Evolutionary conservation across 2,113 vertebrate genomes (phyloP).

Genomic region (Eptesicus fuscus): DNA sequence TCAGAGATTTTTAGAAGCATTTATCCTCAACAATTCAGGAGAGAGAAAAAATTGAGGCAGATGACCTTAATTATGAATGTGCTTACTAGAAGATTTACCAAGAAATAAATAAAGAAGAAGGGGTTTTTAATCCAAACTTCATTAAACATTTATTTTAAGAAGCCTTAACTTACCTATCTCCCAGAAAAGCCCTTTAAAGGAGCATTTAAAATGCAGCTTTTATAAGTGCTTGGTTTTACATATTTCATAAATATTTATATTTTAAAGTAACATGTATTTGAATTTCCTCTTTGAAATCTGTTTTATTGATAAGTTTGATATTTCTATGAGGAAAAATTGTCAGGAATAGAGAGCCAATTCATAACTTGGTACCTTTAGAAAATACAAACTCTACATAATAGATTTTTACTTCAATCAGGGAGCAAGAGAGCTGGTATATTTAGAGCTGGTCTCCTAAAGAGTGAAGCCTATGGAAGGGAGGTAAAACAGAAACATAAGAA

Average conservation of each 20-base stretch:
- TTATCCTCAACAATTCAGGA: conserved; percentile 66
- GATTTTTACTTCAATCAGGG: conserved; percentile 8
- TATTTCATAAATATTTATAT: conserved; percentile 45
- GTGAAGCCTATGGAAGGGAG: neutral
- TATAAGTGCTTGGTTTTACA: conserved; percentile 17
- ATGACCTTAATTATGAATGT: conserved; percentile 60
- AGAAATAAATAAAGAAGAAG: conserved; percentile 31
- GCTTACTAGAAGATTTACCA: conserved; percentile 30
- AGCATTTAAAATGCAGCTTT: conserved; percentile 20
- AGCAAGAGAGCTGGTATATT: neutral
- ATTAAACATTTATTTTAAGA: conserved; percentile 58
- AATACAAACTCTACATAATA: neutral
- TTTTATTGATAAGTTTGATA: conserved; percentile 43
- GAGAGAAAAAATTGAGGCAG: conserved; percentile 42
- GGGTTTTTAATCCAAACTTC: conserved; percentile 31
- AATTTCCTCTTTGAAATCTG: conserved; percentile 10
- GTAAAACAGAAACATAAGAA: neutral
- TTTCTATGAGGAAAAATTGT: conserved; percentile 23
- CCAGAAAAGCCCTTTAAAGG: conserved; percentile 11
- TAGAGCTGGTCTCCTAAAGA: neutral
- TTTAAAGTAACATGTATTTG: conserved; percentile 6
- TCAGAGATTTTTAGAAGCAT: conserved; percentile 67
- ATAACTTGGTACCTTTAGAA: neutral
- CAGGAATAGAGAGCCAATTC: neutral
- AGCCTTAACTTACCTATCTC: conserved; percentile 32